These are phyloP conservation scores for Siphamia tubifer DNA, from an alignment of 2,113 vertebrate species.

Conservation along the genomic window DNA sequence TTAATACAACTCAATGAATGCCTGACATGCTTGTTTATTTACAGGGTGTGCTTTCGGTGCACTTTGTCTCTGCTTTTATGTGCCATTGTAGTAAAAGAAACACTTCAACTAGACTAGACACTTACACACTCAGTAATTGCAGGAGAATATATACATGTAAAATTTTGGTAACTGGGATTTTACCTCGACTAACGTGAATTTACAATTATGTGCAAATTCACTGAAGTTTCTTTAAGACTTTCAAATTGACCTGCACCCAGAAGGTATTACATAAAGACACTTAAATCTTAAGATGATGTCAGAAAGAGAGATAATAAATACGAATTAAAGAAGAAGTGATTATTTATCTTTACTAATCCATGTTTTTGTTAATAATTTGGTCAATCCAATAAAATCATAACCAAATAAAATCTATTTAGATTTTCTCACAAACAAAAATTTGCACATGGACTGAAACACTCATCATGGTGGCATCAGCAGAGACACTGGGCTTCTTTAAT, in stretches of 20 bases:
- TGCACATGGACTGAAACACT: background rate
- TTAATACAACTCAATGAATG: conserved; percentile 36
- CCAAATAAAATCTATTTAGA: too few species aligned
- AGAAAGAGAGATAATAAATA: background rate
- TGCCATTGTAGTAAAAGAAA: background rate
- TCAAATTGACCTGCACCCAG: too few species aligned
- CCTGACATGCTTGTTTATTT: conserved; percentile 31
- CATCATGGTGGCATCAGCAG: conserved; percentile 5
- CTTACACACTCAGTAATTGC: background rate
- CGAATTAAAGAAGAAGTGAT: too few species aligned
- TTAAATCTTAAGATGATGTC: background rate
- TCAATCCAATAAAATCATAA: background rate
- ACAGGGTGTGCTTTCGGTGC: conserved; percentile 31
- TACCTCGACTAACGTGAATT: background rate
- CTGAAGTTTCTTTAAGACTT: too few species aligned
- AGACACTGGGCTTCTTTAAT: conserved; percentile 34
- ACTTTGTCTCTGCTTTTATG: conserved; percentile 21
- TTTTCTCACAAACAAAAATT: conserved; percentile 7
- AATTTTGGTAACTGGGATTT: background rate
- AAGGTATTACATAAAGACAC: too few species aligned
- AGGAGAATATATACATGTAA: background rate
- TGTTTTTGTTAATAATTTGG: background rate
- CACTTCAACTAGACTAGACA: background rate
- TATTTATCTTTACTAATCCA: background rate
- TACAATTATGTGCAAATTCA: too few species aligned